A percentile compares a stretch with the other conserved stretches of the same genome.
Conservation (phyloP, 92 coral and sea anemone species). For the Bergia sp. region DNA sequence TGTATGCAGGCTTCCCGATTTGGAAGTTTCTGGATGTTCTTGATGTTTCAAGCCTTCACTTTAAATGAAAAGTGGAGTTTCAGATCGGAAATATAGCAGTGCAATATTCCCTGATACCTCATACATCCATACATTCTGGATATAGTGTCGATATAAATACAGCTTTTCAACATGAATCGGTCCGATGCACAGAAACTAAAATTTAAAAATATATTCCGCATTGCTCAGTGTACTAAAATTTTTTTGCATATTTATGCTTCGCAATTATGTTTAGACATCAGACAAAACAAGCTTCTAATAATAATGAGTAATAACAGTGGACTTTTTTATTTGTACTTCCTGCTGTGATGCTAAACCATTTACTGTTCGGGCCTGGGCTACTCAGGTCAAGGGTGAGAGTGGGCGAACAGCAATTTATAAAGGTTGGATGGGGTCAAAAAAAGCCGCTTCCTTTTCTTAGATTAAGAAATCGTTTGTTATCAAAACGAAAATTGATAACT, state of each 20-base stretch:
- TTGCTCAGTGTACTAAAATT: background rate
- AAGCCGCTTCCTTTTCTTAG: background rate
- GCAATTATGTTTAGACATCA: constrained; percentile 10
- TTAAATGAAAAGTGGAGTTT: background rate
- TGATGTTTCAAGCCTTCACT: background rate
- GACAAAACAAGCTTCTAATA: background rate
- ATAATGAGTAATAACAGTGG: background rate
- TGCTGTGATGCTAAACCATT: background rate
- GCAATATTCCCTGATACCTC: background rate
- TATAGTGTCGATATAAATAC: no score
- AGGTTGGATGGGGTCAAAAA: background rate
- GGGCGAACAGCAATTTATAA: background rate
- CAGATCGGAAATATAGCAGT: background rate
- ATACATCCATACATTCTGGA: background rate
- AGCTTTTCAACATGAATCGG: background rate
- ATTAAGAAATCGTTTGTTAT: background rate
- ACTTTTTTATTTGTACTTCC: background rate
- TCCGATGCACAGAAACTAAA: background rate
- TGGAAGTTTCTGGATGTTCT: constrained; percentile 12
- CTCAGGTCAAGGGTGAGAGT: background rate
- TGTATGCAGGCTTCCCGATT: background rate
- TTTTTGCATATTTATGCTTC: background rate
- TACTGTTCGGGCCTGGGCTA: background rate
- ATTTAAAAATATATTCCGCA: constrained; percentile 8
- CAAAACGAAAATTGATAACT: no score